A percentile compares a stretch with the other conserved stretches of the same genome.
phyloP scores from a whole-genome alignment of 2,888 invertebrate species.

The Orchesellides sinensis region DNA sequence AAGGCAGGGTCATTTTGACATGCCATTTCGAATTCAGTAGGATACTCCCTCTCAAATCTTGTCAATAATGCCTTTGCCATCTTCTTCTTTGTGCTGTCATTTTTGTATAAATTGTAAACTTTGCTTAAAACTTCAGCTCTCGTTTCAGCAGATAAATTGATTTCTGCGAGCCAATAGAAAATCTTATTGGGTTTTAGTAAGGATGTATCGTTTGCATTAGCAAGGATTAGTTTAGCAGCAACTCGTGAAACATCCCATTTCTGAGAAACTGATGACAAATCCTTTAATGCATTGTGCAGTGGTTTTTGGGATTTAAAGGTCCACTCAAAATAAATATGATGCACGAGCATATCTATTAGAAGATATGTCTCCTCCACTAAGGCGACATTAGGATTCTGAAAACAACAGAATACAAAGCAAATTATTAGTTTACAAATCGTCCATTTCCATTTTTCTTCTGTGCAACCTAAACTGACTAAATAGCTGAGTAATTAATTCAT shows the following conservation, averaged over 20 bases:
- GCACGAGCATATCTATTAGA: conserved; percentile 58
- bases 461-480: too few relatives aligned
- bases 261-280: conserved; percentile 51
- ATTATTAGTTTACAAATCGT: not conserved
- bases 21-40: conserved; percentile 84
- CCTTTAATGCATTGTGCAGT: conserved; percentile 30
- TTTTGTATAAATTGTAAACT: conserved; percentile 49
- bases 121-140: conserved; percentile 68
- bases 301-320: conserved; percentile 7
- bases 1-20: conserved; percentile 79
- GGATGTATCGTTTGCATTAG: conserved; percentile 24
- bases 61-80: conserved; percentile 81
- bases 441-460: conserved; percentile 15
- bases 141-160: conserved; percentile 62
- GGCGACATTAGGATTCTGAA: conserved; percentile 43
- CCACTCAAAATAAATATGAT: conserved; percentile 64
- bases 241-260: conserved; percentile 70
- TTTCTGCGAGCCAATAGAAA: conserved; percentile 49
- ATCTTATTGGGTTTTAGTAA: conserved; percentile 25
- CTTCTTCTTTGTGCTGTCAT: not conserved
- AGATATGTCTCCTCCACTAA: conserved; percentile 59
- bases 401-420: not conserved
- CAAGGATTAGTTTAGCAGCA: conserved; percentile 55
- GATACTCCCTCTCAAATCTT: conserved; percentile 84
- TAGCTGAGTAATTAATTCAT: not conserved